Evolutionary conservation across 2,113 vertebrate genomes (phyloP).

Genomic region (Myocastor coypus): DNA sequence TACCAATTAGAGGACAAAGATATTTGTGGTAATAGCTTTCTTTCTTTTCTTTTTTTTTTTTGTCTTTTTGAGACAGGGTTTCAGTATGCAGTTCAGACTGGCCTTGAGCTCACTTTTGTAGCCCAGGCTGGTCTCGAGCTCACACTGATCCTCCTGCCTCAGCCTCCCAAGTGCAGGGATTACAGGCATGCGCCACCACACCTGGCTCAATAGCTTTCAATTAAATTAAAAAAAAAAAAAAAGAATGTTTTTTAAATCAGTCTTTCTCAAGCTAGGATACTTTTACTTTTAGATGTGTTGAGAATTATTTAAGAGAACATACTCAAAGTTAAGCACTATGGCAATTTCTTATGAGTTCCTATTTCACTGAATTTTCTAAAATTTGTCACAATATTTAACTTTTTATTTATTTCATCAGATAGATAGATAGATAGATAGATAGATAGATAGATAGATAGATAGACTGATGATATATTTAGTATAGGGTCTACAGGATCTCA

Average conservation of each 20-base stretch:
- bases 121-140: too few species aligned
- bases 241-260: slow-evolving; percentile 37
- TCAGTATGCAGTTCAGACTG: too few species aligned
- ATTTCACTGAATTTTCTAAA: slow-evolving; percentile 37
- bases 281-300: not conserved
- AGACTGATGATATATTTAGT: too few species aligned
- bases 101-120: too few species aligned
- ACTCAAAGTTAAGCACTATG: not conserved
- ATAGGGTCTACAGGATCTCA: too few species aligned
- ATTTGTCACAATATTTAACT: slow-evolving; percentile 33
- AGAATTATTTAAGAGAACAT: slow-evolving; percentile 14
- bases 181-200: too few species aligned
- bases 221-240: too few species aligned
- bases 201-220: too few species aligned
- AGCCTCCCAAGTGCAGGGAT: too few species aligned
- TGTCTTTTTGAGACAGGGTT: too few species aligned
- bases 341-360: not conserved
- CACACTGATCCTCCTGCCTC: too few species aligned
- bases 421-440: not conserved
- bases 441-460: not conserved
- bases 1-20: not conserved
- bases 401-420: slow-evolving; percentile 5
- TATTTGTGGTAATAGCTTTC: slow-evolving; percentile 3
- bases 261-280: slow-evolving; percentile 20
- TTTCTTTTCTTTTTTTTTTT: too few species aligned